Percentiles rank a stretch among this genome's conserved stretches.
Conservation (phyloP, 2,113 vertebrate species). For the Rynchops niger region DNA sequence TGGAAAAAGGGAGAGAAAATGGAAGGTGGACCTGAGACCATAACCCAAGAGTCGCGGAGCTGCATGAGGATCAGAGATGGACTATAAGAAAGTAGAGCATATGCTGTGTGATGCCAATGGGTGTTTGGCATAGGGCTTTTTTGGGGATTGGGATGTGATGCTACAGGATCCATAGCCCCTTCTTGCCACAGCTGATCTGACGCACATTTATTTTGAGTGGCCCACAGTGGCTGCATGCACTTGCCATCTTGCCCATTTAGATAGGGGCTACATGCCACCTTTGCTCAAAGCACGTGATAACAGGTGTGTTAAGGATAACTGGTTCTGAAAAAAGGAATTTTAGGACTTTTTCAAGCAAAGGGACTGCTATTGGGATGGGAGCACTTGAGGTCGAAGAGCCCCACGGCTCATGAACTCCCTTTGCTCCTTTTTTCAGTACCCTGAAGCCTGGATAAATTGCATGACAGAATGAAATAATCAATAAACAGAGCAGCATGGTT, state of each 20-base stretch:
- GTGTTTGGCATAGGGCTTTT: accelerated
- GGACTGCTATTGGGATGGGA: background rate
- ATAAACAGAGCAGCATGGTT: background rate
- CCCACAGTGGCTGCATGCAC: background rate
- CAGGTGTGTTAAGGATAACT: background rate
- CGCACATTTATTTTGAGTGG: accelerated
- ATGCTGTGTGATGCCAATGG: background rate
- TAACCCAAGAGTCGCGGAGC: background rate
- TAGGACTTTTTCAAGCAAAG: background rate
- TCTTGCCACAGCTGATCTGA: background rate
- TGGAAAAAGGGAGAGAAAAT: background rate
- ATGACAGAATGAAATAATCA: background rate
- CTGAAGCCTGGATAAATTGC: background rate
- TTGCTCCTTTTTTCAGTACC: background rate
- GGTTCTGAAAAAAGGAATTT: background rate
- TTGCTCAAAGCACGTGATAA: background rate
- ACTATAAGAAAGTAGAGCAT: accelerated
- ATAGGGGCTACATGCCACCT: accelerated
- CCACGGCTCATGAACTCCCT: background rate
- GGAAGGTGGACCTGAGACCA: background rate
- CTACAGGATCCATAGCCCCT: background rate
- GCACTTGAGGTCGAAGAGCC: background rate
- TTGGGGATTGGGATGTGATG: background rate
- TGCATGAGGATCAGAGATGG: background rate
- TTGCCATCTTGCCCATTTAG: background rate